These are phyloP conservation scores for Lasioglossum pauxillum DNA, from an alignment of 2,888 invertebrate species.

Conservation along the genomic window DNA sequence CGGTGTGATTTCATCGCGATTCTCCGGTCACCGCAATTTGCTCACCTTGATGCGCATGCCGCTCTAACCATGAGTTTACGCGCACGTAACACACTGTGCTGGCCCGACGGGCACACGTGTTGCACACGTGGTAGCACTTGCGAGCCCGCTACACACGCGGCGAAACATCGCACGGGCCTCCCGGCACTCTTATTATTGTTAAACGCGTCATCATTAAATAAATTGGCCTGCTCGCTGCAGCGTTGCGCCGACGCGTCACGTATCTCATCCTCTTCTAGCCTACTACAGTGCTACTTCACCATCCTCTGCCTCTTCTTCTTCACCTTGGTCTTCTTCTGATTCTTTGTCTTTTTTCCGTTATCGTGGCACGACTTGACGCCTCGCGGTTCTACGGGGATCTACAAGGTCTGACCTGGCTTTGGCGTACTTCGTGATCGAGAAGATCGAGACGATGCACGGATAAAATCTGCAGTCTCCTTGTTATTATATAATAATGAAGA, in stretches of 20 bases:
- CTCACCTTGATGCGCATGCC: conserved; percentile 60
- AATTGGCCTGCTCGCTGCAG: conserved; percentile 56
- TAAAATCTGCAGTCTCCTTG: no score
- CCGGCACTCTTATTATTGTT: conserved; percentile 68
- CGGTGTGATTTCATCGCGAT: background rate
- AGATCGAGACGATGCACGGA: background rate
- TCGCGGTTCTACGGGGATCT: background rate
- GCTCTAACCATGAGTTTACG: conserved; percentile 44
- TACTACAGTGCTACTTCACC: background rate
- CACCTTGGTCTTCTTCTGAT: background rate
- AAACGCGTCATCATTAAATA: conserved; percentile 71
- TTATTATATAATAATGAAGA: no score
- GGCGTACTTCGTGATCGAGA: background rate
- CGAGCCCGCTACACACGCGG: conserved; percentile 29
- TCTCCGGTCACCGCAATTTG: conserved; percentile 53
- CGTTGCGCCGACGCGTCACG: conserved; percentile 14
- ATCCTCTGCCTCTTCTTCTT: background rate
- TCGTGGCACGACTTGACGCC: background rate
- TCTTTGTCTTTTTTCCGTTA: background rate
- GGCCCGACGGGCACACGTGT: conserved; percentile 35
- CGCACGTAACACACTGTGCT: conserved; percentile 28
- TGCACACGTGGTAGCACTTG: conserved; percentile 55
- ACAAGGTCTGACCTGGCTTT: background rate
- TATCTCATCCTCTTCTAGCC: background rate
- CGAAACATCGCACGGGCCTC: conserved; percentile 37